Conservation (phyloP, 2,888 invertebrate species). For the Halocaridina rubra region DNA sequence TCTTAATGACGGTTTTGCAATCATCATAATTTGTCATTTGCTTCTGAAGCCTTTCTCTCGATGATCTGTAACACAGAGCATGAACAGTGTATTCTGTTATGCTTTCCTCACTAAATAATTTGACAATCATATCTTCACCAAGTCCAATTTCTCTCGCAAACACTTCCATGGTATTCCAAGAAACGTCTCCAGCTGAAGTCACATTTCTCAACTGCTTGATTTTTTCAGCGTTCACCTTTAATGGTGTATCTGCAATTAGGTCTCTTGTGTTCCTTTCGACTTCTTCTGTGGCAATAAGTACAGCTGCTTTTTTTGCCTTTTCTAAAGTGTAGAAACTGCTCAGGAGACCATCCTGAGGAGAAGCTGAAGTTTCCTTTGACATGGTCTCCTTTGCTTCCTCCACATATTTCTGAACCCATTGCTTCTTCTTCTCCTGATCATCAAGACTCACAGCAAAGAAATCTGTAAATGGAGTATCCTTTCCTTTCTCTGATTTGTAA, state of each 20-base stretch:
- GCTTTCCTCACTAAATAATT: neutral
- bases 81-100: neutral
- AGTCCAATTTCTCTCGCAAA: neutral
- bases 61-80: neutral
- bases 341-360: neutral
- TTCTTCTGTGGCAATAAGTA: neutral
- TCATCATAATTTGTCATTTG: neutral
- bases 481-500: neutral
- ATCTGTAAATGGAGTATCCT: neutral
- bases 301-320: neutral
- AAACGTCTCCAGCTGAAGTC: neutral
- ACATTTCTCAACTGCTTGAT: neutral
- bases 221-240: neutral
- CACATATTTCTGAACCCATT: constrained; percentile 1
- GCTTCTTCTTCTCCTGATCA: neutral
- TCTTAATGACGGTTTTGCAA: neutral
- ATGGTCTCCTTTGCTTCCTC: neutral
- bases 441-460: neutral
- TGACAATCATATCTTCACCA: neutral
- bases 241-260: neutral
- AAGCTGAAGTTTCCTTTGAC: neutral
- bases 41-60: neutral
- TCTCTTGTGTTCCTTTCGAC: neutral
- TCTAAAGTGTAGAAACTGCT: neutral
- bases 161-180: neutral